Evolutionary conservation across 2,888 invertebrate genomes (phyloP), one percentile per base, ranked within the genome.

Genomic region (Acrocera orbiculus): DNA sequence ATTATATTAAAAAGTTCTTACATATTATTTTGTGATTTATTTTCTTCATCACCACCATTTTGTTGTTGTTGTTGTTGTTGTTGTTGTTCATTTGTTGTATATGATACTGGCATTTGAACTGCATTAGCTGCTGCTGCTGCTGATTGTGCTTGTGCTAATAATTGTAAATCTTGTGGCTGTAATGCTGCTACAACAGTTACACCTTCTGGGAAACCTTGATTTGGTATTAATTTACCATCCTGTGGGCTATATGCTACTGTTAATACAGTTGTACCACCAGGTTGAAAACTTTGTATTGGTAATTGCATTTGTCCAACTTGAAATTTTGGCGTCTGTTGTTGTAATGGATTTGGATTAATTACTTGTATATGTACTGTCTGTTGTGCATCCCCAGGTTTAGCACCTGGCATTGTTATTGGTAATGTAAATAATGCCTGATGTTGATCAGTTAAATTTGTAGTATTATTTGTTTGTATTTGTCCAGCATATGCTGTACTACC

Each of bases 311-410:
- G 70, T 2, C 69, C 66, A 61, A 78, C 69, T 51, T 78, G 78
- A 54, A 76, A 79, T 49, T 79, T 79, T 3, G 75, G 76, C 24
- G 44, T 32, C 36, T 43, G 44, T 13, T 40, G 39, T 25, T 35
- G 39, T 11, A 35, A 31, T 44, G 61, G 48, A 44, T 64, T 70
- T 1, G 74, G 75, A 47, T 63, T 69, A 20, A 76, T 62, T 41
- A 76, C 76, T 57, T 81, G 80, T 39, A 81, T 81, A 56, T 81
- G 81, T 25, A 82, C 75, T 25, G 78, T 79, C 44, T 73, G 76
- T 45, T 76, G 76, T 2, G 79, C 76, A 49, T 81, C 81, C 44
- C 73, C 76, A 29, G 74, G 74, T 46, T 79, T 79, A 2, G 69
- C 63, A 4, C 79, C 79, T 1, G 79, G 78, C 58, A 81, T 69